Percentiles rank a stretch among this genome's conserved stretches.
These are phyloP conservation scores for Calephelis virginiensis DNA, from an alignment of 1,140 invertebrate species.

Conservation along the genomic window DNA sequence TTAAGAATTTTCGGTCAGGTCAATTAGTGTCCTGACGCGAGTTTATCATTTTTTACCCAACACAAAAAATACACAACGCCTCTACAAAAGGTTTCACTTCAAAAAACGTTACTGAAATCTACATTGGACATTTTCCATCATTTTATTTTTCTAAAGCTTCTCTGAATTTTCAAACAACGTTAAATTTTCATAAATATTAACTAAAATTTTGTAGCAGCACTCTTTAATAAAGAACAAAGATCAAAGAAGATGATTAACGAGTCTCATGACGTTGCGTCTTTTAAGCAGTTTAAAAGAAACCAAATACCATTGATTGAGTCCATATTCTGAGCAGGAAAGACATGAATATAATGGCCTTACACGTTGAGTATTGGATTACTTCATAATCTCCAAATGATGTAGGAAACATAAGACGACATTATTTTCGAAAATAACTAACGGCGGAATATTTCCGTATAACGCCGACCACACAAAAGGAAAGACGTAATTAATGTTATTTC, in stretches of 20 bases:
- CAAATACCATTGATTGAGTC: constrained; percentile 54
- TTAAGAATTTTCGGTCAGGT: too few species aligned
- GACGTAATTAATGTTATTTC: too few species aligned
- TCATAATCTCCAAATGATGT: constrained; percentile 8
- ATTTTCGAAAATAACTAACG: constrained; percentile 4
- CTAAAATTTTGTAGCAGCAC: constrained; percentile 22
- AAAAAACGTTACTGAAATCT: too few species aligned
- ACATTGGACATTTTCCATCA: not conserved
- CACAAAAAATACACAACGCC: too few species aligned
- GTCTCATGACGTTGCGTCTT: constrained; percentile 43
- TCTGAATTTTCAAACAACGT: constrained; percentile 5
- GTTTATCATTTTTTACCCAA: too few species aligned
- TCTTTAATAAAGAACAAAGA: constrained; percentile 25
- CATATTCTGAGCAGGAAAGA: constrained; percentile 29
- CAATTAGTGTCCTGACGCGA: too few species aligned
- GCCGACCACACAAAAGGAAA: not conserved
- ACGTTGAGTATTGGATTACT: constrained; percentile 2
- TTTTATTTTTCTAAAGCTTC: not conserved
- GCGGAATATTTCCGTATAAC: not conserved
- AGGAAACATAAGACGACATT: constrained; percentile 10
- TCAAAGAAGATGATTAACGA: constrained; percentile 54
- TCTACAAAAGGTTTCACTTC: too few species aligned
- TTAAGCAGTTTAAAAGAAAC: constrained; percentile 42
- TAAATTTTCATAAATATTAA: not conserved
- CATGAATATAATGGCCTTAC: constrained; percentile 2